Conservation (phyloP, 2,888 invertebrate species). For the Chloroclysta siterata region DNA sequence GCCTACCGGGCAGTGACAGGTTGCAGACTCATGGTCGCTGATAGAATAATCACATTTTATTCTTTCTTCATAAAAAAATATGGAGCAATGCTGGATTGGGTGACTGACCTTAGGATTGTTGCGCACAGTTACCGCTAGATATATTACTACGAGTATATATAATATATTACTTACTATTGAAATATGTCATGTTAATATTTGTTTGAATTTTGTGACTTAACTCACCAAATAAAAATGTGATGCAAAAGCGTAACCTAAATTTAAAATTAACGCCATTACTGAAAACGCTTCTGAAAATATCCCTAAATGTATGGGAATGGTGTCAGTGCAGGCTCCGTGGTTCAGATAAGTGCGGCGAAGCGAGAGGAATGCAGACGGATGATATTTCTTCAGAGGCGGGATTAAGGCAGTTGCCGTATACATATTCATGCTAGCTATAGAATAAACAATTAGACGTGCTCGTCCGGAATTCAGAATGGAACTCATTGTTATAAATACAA, state of each 20-base stretch:
- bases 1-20: too few species aligned
- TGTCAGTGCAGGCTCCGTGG: slow-evolving; percentile 46
- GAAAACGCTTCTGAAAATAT: slow-evolving; percentile 41
- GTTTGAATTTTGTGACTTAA: too few species aligned
- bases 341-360: slow-evolving; percentile 48
- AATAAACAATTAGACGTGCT: slow-evolving; percentile 48
- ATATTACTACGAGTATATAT: too few species aligned
- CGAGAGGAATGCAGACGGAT: slow-evolving; percentile 55
- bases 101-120: too few species aligned
- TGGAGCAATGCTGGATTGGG: too few species aligned
- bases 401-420: slow-evolving; percentile 49
- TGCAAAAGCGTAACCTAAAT: slow-evolving; percentile 22
- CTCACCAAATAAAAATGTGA: neutral
- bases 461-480: slow-evolving; percentile 2
- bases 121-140: too few species aligned
- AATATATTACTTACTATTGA: too few species aligned
- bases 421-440: slow-evolving; percentile 46
- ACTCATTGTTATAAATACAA: too few species aligned
- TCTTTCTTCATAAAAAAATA: too few species aligned
- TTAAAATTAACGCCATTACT: slow-evolving; percentile 35
- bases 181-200: too few species aligned
- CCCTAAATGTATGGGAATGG: slow-evolving; percentile 43
- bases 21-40: too few species aligned
- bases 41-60: too few species aligned
- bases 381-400: slow-evolving; percentile 51